phyloP scores from a whole-genome alignment of 2,797 vertebrate species.

The Propithecus perrieri region DNA sequence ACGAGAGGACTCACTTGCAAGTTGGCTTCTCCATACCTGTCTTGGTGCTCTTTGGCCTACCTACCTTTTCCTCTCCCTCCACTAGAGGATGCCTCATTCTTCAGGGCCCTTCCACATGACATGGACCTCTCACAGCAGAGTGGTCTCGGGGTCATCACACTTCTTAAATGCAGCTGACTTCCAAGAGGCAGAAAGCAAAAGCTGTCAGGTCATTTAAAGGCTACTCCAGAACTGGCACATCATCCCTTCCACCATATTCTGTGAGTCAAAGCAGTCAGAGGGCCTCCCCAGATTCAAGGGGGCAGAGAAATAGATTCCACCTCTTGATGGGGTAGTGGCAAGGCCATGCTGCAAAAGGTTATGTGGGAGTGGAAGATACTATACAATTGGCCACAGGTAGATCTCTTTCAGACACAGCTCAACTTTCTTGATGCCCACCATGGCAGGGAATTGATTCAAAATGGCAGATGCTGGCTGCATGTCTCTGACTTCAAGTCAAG shows the following conservation, averaged over 20 bases:
- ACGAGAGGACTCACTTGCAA: neutral
- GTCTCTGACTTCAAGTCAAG: neutral
- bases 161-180: neutral
- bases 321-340: too few relatives aligned
- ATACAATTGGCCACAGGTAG: neutral
- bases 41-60: neutral
- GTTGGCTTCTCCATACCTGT: neutral
- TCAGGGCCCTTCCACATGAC: neutral
- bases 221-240: neutral
- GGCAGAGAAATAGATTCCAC: neutral
- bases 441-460: neutral
- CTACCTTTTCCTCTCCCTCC: neutral
- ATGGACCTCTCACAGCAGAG: neutral
- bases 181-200: neutral
- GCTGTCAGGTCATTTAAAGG: neutral
- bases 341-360: neutral
- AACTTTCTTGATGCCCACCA: fast-evolving
- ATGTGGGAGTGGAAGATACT: too few relatives aligned
- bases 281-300: neutral
- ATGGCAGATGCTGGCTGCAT: too few relatives aligned
- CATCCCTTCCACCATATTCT: neutral
- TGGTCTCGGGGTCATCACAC: neutral
- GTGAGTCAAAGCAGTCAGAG: neutral
- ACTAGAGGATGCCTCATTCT: neutral
- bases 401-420: neutral